Base-by-base conservation (phyloP, 2,113 vertebrate species). In the Pangasianodon hypophthalmus region DNA sequence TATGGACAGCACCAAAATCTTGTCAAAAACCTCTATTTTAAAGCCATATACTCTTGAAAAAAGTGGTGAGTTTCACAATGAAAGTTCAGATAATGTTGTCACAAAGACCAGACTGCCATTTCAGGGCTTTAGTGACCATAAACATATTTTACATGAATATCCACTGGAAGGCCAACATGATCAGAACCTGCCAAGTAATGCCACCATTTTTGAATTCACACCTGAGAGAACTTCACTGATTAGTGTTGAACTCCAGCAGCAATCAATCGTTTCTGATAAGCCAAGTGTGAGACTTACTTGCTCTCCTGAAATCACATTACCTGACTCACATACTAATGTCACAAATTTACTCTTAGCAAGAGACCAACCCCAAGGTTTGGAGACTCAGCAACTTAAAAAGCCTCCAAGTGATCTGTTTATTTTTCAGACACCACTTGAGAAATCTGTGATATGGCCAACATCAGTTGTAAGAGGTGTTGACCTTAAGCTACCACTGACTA, bases 1-100 rank as follows among this genome's bases (percentile, higher is more conserved):
- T 62, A 41, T 26, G 9, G 37, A 29, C 1, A 41, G 54, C 21
- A 37, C 6, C 4, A 18, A 32, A 48, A 26, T 14, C 48, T 80
- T 29, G 24, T 48, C 77, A 50, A 29, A 80, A 80, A 52, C 24
- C 21, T 46, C 77, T 80, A 50, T 14, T 50, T 46, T 48, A 10
- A 80, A 29, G 77, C 48, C 80, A 83, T 56, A 83, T 21, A 21
- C 37, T 37, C 7, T 11, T 44, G 37, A 69, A 69, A 19, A 10
- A 71, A 71, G 64, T 52, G 84, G 29, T 71, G 46, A 52, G 5
- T 44, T 85, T 50, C 7, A 3, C 32, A 64, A 85, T 19, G 82
- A 46, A 91, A 95, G 91, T 94, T 93, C 94, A 94, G 94, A 93
- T 92, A 94, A 95, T 94, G 94, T 94, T 88, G n/a, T 32, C 8